These are phyloP conservation scores for Nomada ferruginata DNA, from an alignment of 2,888 invertebrate species.

Conservation along the genomic window DNA sequence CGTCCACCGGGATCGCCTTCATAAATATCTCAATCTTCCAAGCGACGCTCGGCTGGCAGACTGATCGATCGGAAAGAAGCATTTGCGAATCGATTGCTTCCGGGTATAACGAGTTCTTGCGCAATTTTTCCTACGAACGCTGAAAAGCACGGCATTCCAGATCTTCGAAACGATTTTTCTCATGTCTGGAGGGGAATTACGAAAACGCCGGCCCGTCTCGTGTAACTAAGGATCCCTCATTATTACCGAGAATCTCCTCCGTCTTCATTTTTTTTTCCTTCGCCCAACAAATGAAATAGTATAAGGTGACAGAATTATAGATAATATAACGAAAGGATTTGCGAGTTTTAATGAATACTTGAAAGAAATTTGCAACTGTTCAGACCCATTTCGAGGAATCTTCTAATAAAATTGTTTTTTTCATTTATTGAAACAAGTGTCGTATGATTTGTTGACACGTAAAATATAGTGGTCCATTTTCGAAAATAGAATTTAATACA, in stretches of 20 bases:
- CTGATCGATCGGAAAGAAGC: constrained; percentile 65
- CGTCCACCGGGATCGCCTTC: constrained; percentile 64
- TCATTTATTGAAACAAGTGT: too few species aligned
- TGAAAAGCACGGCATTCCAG: neutral
- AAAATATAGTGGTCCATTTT: too few species aligned
- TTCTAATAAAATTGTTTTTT: too few species aligned
- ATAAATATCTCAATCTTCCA: constrained; percentile 69
- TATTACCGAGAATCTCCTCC: constrained; percentile 39
- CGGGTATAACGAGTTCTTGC: constrained; percentile 52
- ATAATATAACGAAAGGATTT: neutral
- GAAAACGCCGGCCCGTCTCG: constrained; percentile 37
- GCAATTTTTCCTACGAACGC: constrained; percentile 45
- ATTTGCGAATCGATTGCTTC: constrained; percentile 57
- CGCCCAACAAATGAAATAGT: neutral
- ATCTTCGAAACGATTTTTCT: constrained; percentile 49
- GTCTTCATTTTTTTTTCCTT: constrained; percentile 17
- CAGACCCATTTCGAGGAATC: too few species aligned
- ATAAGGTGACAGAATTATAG: neutral
- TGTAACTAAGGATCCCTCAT: constrained; percentile 47
- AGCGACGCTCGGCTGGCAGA: constrained; percentile 37
- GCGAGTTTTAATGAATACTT: too few species aligned
- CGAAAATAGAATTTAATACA: too few species aligned
- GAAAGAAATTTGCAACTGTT: too few species aligned
- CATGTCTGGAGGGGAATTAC: constrained; percentile 49
- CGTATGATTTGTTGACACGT: too few species aligned